Percentiles rank a stretch among this genome's conserved stretches.
phyloP scores from a whole-genome alignment of 2,797 vertebrate species.

The Coilia nasus region DNA sequence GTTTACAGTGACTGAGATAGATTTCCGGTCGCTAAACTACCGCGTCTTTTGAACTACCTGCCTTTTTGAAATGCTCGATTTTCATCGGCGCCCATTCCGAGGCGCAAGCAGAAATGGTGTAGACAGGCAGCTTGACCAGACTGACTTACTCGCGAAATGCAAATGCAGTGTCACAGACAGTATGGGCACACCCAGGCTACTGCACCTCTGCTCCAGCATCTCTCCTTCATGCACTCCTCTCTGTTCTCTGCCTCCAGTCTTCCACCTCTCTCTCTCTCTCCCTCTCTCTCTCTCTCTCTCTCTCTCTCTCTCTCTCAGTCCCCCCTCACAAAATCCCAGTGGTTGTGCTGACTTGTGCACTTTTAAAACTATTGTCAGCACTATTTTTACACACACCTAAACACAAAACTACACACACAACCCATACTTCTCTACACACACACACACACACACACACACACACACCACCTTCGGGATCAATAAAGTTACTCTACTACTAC shows the following conservation, averaged over 20 bases:
- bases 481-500: too few relatives aligned
- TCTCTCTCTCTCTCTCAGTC: constrained; percentile 50
- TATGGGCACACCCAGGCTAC: too few relatives aligned
- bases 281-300: background rate
- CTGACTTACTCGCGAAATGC: too few relatives aligned
- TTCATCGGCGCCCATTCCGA: too few relatives aligned
- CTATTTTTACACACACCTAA: background rate
- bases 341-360: constrained; percentile 33
- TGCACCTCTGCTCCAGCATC: background rate
- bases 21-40: too few relatives aligned
- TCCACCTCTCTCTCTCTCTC: background rate
- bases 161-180: too few relatives aligned
- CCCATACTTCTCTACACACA: too few relatives aligned
- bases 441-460: background rate
- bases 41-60: too few relatives aligned
- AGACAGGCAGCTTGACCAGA: too few relatives aligned
- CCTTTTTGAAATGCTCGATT: too few relatives aligned
- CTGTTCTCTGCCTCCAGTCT: background rate
- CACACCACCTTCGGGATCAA: background rate
- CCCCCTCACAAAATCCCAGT: constrained; percentile 7
- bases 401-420: background rate
- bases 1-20: too few relatives aligned
- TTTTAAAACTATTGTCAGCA: constrained; percentile 39
- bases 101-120: too few relatives aligned
- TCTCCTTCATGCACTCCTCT: background rate